Conservation (phyloP, 2,113 vertebrate genomes). For the Heterotis niloticus region DNA sequence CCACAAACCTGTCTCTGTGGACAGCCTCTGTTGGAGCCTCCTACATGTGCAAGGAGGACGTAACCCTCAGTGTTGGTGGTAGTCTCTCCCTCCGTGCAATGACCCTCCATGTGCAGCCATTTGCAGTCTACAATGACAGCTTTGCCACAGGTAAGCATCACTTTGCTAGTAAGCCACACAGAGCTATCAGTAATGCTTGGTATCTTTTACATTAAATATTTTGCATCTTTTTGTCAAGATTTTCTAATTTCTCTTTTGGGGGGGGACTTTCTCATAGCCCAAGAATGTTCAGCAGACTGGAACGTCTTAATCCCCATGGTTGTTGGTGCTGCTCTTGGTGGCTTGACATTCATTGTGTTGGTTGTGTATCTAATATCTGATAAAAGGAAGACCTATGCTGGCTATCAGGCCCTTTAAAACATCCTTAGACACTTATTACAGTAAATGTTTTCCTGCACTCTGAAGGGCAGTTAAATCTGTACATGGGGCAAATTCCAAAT, state of each 20-base stretch:
- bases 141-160: slow-evolving; percentile 79
- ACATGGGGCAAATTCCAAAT: too few relatives aligned
- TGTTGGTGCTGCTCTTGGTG: slow-evolving; percentile 92
- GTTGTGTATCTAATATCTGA: slow-evolving; percentile 90
- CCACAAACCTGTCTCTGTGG: slow-evolving; percentile 77
- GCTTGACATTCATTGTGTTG: slow-evolving; percentile 94
- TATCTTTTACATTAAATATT: too few relatives aligned
- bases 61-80: slow-evolving; percentile 65
- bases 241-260: background rate
- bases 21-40: slow-evolving; percentile 79
- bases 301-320: slow-evolving; percentile 95
- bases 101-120: slow-evolving; percentile 81
- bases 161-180: too few relatives aligned
- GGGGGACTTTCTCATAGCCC: slow-evolving; percentile 65
- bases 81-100: slow-evolving; percentile 72
- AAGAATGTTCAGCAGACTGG: slow-evolving; percentile 90
- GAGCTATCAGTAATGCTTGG: too few relatives aligned
- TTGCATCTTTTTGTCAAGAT: too few relatives aligned
- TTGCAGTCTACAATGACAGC: slow-evolving; percentile 65
- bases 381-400: slow-evolving; percentile 93
- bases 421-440: background rate
- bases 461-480: too few relatives aligned
- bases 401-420: slow-evolving; percentile 93
- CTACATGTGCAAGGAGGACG: slow-evolving; percentile 85
- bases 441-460: too few relatives aligned